These are phyloP conservation scores for Molossus molossus DNA, from an alignment of 2,797 vertebrate species.

Conservation along the genomic window DNA sequence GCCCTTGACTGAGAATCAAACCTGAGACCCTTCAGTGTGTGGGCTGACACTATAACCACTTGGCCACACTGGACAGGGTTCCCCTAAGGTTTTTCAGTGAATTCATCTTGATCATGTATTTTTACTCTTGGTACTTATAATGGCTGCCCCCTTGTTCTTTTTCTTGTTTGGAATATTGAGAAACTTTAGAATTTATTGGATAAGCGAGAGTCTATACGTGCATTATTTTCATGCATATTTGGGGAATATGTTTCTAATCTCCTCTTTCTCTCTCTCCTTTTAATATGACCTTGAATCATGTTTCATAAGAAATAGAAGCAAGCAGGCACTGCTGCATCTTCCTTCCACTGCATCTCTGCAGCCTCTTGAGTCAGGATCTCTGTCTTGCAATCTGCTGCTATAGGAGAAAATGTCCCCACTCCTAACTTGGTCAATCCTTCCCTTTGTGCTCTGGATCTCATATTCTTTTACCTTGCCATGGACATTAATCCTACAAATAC, in stretches of 20 bases:
- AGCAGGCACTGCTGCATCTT: not conserved
- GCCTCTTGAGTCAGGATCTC: not conserved
- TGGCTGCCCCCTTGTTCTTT: not conserved
- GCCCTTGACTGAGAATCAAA: no score
- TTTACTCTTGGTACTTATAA: not conserved
- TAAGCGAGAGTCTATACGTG: not conserved
- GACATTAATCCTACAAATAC: not conserved
- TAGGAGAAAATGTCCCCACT: not conserved
- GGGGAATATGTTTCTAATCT: not conserved
- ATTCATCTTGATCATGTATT: not conserved
- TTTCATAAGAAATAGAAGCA: slow-evolving; percentile 8
- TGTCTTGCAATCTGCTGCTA: not conserved
- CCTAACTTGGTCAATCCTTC: not conserved
- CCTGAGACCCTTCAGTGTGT: no score
- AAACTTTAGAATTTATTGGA: slow-evolving; percentile 12
- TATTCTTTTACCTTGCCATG: not conserved
- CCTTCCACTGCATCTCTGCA: not conserved
- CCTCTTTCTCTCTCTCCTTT: not conserved
- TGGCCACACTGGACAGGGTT: not conserved
- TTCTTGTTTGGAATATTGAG: slow-evolving; percentile 13
- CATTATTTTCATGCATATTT: slow-evolving; percentile 20
- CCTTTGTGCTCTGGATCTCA: not conserved
- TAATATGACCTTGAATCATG: slow-evolving; percentile 4
- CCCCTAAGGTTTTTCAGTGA: not conserved
- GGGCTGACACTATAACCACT: no score